These are phyloP conservation scores for Torymus texanus DNA, from an alignment of 2,888 invertebrate genomes.

Conservation along the genomic window DNA sequence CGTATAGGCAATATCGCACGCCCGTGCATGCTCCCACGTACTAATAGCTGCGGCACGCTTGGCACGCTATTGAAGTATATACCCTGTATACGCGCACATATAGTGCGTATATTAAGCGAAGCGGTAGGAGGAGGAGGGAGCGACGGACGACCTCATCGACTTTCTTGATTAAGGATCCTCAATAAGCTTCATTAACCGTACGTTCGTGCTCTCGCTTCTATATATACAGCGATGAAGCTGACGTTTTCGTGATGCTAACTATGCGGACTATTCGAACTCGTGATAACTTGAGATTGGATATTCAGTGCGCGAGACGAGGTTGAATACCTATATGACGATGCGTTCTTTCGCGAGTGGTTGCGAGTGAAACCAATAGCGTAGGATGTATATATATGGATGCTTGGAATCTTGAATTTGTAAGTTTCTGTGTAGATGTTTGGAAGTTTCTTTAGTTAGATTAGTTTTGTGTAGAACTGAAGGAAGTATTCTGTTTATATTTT, in stretches of 20 bases:
- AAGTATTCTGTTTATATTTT: too few species aligned
- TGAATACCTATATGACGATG: too few species aligned
- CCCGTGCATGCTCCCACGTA: neutral
- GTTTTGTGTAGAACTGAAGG: too few species aligned
- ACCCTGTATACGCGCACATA: neutral
- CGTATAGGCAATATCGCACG: conserved; percentile 58
- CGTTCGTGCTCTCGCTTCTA: too few species aligned
- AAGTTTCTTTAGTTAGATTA: too few species aligned
- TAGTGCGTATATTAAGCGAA: too few species aligned
- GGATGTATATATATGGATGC: too few species aligned
- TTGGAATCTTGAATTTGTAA: too few species aligned
- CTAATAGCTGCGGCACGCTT: conserved; percentile 33
- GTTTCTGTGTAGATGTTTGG: too few species aligned
- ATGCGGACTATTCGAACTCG: conserved; percentile 30
- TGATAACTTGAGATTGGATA: neutral
- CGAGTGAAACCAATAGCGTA: too few species aligned
- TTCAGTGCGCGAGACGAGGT: neutral
- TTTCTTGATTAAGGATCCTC: conserved; percentile 48
- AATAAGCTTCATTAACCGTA: conserved; percentile 50
- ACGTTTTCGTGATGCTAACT: conserved; percentile 28
- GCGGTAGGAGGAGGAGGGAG: neutral
- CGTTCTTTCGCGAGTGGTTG: too few species aligned
- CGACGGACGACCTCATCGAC: conserved; percentile 32
- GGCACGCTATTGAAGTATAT: conserved; percentile 46
- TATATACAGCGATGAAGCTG: too few species aligned